Base-by-base conservation (phyloP, 1,140 invertebrate species). In the Trichonephila clavata region DNA sequence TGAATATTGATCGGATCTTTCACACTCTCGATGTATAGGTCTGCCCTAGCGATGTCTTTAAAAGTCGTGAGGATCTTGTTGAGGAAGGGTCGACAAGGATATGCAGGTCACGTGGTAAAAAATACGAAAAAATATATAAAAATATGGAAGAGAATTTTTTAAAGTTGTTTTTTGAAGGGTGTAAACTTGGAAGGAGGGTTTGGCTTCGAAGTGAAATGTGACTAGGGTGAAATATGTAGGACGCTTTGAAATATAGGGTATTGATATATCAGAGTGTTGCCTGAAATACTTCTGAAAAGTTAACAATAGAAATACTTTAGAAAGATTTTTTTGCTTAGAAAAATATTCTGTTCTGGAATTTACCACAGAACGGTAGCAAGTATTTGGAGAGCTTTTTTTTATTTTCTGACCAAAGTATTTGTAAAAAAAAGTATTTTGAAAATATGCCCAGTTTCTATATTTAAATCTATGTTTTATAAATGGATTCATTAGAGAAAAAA, bases 1-100 rank as follows among this genome's bases (percentile, higher is more conserved):
- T 59, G 81, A 39, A 84, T 59, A 84, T 84, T 57, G 81, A 84
- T 84, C 81, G 14, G 68, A 27, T 71, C 27, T 27, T 32, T 18
- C 43, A 50, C 50, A 21, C 43, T 84, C 20, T 84, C 13, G 21
- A 18, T 6, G 27, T 14, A 24, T 71, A 27, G 14, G n/a, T 16
- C 27, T 71, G 68, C 63, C 63, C n/a, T 1, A 20, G 20, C 7
- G 63, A n/a, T n/a, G 18, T 65, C 68, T 16, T 27, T 14, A 2
- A 24, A 16, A 32, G n/a, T 16, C 43, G 81, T 57, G 81, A 84
- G 16, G n/a, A 10, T 80, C 27, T 32, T 21, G 61, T 63, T 50
- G 50, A 50, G 7, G 61, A 63, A 63, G 61, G 61, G 61, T 63
- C 61, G 16, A 20, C 20, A 21, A 21, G 21, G 21, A 63, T 63